These are phyloP conservation scores for Pipistrellus kuhlii DNA, from an alignment of 2,797 vertebrate species.

Conservation along the genomic window DNA sequence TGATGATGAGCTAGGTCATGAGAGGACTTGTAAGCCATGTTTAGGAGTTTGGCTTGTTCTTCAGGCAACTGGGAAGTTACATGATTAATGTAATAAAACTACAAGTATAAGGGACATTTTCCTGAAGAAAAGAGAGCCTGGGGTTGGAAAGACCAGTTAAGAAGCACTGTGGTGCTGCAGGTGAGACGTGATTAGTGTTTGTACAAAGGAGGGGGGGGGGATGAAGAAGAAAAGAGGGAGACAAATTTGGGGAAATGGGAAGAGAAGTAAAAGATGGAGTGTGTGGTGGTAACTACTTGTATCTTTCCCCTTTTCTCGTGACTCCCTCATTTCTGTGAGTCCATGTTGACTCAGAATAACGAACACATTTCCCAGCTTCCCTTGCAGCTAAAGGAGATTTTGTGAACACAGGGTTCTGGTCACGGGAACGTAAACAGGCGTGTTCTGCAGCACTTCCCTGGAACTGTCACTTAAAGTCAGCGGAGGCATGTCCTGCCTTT, in stretches of 20 bases:
- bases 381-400: background rate
- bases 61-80: background rate
- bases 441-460: background rate
- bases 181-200: background rate
- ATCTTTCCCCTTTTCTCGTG: background rate
- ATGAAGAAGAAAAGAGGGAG: background rate
- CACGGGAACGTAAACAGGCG: background rate
- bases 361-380: background rate
- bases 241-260: background rate
- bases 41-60: background rate
- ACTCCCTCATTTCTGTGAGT: background rate
- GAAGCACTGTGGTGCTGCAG: background rate
- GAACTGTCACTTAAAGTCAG: background rate
- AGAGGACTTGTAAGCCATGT: background rate
- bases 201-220: background rate
- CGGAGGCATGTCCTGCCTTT: background rate
- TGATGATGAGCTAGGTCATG: background rate
- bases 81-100: background rate
- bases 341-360: background rate
- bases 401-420: background rate
- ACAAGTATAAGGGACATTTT: background rate
- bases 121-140: background rate
- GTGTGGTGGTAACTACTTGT: background rate
- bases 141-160: constrained; percentile 4
- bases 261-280: background rate